A percentile compares a stretch with the other conserved stretches of the same genome.
Conservation (phyloP, 1,140 invertebrate genomes). For the Stegodyphus dumicola region DNA sequence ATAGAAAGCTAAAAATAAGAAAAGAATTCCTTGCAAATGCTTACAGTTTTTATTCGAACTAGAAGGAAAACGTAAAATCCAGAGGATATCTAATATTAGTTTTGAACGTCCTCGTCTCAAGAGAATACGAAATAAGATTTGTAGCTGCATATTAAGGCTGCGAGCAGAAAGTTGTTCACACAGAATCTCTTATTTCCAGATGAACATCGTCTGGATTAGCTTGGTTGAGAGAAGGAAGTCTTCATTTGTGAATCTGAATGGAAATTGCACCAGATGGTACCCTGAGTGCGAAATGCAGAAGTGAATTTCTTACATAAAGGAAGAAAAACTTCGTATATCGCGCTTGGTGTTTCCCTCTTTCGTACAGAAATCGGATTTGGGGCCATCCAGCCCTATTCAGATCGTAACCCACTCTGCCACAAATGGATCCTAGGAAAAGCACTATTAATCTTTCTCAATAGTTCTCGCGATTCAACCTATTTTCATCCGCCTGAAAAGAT, state of each 20-base stretch:
- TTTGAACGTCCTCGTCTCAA: no score
- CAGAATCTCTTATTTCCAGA: no score
- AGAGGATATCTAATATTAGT: no score
- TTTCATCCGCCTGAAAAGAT: conserved; percentile 55
- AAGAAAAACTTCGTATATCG: conserved; percentile 28
- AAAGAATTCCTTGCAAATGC: no score
- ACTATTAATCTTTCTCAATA: conserved; percentile 61
- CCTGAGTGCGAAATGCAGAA: conserved; percentile 23
- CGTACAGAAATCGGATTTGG: conserved; percentile 41
- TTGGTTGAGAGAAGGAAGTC: no score
- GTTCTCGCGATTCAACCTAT: conserved; percentile 40
- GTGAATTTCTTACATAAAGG: conserved; percentile 1
- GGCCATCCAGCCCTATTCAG: conserved; percentile 41
- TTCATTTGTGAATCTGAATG: not conserved
- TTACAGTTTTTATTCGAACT: no score
- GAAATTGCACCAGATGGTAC: conserved; percentile 5
- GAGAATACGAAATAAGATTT: no score
- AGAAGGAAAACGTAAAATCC: no score
- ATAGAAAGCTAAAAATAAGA: no score
- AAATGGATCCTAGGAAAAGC: conserved; percentile 53
- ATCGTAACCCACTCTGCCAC: conserved; percentile 36
- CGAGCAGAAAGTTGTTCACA: no score
- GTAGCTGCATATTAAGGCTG: no score
- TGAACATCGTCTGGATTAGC: no score
- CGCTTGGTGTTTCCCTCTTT: conserved; percentile 25